Percentiles rank a stretch among this genome's conserved stretches.
phyloP scores from a whole-genome alignment of 1,140 invertebrate genomes.

The Helicoverpa zea region DNA sequence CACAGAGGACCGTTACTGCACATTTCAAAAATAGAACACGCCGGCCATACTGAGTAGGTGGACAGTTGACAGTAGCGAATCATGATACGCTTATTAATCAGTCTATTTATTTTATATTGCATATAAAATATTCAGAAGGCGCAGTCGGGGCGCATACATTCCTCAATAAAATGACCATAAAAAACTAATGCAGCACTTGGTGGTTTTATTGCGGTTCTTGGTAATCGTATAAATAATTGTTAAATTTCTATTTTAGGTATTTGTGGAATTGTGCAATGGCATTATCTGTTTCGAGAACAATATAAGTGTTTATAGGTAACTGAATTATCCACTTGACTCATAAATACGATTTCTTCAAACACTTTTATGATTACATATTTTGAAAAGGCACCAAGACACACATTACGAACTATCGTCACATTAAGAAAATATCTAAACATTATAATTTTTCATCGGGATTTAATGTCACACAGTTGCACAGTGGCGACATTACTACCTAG shows the following conservation, averaged over 20 bases:
- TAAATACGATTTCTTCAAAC: not conserved
- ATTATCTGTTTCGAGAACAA: not conserved
- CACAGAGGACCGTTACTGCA: constrained; percentile 80
- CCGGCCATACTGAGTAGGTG: constrained; percentile 82
- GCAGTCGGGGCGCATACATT: constrained; percentile 73
- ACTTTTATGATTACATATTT: not conserved
- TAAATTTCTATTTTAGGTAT: constrained; percentile 31
- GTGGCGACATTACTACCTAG: not conserved
- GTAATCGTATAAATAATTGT: constrained; percentile 42
- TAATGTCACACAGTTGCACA: not conserved
- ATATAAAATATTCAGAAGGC: constrained; percentile 80
- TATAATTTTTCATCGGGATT: too few species aligned
- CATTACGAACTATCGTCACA: too few species aligned
- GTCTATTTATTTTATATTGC: constrained; percentile 82
- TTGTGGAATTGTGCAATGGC: not conserved
- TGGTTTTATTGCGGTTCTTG: constrained; percentile 50
- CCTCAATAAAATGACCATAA: constrained; percentile 79
- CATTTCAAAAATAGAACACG: constrained; percentile 85
- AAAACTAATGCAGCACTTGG: constrained; percentile 55
- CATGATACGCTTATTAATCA: constrained; percentile 82
- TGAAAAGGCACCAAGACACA: too few species aligned
- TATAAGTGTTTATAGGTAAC: not conserved
- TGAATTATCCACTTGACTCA: too few species aligned
- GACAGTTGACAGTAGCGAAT: constrained; percentile 78
- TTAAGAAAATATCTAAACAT: too few species aligned